phyloP scores from a whole-genome alignment of 2,113 vertebrate genomes.

The Lichenostomus cassidix region DNA sequence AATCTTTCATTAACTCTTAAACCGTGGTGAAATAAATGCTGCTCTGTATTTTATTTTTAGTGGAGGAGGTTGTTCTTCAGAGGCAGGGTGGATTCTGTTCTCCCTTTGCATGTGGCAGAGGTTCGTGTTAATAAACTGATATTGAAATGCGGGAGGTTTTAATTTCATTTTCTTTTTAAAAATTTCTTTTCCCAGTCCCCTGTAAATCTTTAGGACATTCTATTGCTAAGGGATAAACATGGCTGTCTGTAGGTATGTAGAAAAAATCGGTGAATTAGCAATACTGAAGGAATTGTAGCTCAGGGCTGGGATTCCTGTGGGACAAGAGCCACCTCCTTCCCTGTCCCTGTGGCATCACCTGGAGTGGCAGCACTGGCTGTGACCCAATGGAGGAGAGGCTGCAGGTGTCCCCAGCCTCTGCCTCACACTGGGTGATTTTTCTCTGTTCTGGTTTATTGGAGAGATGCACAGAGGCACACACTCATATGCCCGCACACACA shows the following conservation, averaged over 20 bases:
- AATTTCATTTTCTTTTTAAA: not conserved
- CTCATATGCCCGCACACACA: not conserved
- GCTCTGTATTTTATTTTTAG: constrained; percentile 66
- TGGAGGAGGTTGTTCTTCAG: constrained; percentile 39
- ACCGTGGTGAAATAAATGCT: constrained; percentile 64
- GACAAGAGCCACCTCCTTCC: not conserved
- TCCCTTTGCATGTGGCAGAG: not conserved
- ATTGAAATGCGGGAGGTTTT: not conserved
- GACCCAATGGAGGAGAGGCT: fast-evolving
- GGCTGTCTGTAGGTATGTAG: not conserved
- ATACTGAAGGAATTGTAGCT: not conserved
- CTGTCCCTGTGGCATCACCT: not conserved
- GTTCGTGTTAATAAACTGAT: not conserved
- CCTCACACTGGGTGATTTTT: not conserved
- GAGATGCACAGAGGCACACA: not conserved
- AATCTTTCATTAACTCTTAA: constrained; percentile 88
- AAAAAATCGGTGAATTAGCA: not conserved
- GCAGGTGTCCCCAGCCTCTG: not conserved
- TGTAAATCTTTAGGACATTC: not conserved
- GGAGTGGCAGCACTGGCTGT: fast-evolving
- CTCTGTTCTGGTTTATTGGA: not conserved
- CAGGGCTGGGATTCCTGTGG: not conserved
- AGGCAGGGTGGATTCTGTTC: constrained; percentile 6
- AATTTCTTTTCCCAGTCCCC: not conserved
- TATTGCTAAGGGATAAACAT: not conserved